Conservation (phyloP, 2,113 vertebrate species). For the Ctenomys sociabilis region DNA sequence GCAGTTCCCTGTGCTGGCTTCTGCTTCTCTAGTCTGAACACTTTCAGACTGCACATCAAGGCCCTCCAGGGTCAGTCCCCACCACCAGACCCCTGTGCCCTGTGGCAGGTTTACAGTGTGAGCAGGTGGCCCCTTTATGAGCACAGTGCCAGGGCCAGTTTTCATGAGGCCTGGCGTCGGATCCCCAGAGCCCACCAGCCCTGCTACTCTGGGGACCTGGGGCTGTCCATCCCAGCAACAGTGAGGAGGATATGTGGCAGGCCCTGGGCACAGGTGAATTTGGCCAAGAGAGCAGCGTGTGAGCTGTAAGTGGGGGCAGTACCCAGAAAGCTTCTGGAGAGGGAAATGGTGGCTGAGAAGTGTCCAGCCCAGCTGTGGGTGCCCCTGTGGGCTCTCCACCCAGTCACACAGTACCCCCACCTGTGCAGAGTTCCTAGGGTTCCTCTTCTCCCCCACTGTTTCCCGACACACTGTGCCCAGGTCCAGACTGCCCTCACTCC, state of each 20-base stretch:
- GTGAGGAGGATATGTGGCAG: background rate
- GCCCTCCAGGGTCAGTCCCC: background rate
- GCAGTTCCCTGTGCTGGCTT: rapidly evolving
- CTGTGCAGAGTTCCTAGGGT: background rate
- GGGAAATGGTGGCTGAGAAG: background rate
- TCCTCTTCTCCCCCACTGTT: background rate
- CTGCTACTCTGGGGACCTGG: background rate
- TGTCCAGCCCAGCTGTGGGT: background rate
- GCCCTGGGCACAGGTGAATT: background rate
- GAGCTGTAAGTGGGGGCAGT: background rate
- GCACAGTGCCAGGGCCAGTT: background rate
- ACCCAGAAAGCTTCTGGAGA: background rate
- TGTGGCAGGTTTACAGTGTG: background rate
- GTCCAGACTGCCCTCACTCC: background rate
- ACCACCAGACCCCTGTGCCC: rapidly evolving
- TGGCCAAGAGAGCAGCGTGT: rapidly evolving
- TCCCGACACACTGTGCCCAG: background rate
- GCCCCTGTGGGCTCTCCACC: background rate
- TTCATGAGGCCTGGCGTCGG: background rate
- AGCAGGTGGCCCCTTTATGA: rapidly evolving
- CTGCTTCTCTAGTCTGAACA: background rate
- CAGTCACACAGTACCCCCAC: too few relatives aligned
- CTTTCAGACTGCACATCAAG: background rate
- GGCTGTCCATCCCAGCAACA: background rate
- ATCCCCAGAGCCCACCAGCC: too few relatives aligned